Evolutionary conservation across 2,113 vertebrate genomes (phyloP).

Genomic region (Pomatorhinus ruficollis): DNA sequence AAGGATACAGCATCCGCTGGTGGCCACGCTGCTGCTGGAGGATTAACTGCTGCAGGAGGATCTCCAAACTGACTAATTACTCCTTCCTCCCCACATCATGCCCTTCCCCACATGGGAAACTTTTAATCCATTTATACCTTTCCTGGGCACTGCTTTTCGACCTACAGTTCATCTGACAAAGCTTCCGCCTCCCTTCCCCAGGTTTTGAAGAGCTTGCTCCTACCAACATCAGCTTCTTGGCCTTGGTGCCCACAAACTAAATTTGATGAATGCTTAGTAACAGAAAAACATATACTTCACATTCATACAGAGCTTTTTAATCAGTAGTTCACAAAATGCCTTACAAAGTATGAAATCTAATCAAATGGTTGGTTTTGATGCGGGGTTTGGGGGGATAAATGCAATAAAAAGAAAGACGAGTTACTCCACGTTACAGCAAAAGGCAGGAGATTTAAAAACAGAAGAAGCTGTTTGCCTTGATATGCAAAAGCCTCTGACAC

Average conservation of each 20-base stretch:
- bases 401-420: neutral
- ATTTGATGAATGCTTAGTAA: neutral
- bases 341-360: conserved; percentile 2
- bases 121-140: conserved; percentile 38
- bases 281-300: neutral
- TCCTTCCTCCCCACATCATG: neutral
- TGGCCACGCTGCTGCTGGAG: neutral
- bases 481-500: neutral
- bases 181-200: neutral
- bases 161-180: neutral
- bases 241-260: neutral
- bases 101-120: neutral
- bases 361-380: neutral
- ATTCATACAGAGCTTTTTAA: neutral
- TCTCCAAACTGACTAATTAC: neutral
- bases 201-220: neutral
- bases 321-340: neutral
- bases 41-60: neutral
- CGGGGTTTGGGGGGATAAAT: fast-evolving
- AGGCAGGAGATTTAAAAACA: neutral
- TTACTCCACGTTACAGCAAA: neutral
- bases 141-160: conserved; percentile 2
- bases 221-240: neutral
- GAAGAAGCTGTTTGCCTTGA: neutral
- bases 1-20: neutral